Conservation (phyloP, 2,797 vertebrate genomes). For the Xiphophorus birchmanni region DNA sequence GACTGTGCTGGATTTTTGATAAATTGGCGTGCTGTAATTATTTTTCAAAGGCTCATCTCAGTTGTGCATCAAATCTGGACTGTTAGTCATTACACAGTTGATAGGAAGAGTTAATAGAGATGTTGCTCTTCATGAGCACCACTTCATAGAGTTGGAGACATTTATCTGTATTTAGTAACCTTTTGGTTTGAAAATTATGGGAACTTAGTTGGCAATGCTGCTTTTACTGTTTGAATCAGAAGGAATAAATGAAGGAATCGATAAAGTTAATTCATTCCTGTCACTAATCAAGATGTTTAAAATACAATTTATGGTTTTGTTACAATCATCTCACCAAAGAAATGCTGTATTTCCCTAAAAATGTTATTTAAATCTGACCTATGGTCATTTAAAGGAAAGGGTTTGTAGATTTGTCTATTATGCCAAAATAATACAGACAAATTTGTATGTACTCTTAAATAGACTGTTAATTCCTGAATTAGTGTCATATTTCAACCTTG, state of each 20-base stretch:
- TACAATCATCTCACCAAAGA: background rate
- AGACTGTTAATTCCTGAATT: background rate
- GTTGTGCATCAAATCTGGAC: constrained; percentile 8
- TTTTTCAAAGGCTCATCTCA: constrained; percentile 11
- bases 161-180: background rate
- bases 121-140: background rate
- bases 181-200: background rate
- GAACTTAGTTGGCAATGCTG: background rate
- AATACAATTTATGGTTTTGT: background rate
- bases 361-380: background rate
- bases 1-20: constrained; percentile 4
- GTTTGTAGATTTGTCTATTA: background rate
- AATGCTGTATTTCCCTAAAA: background rate
- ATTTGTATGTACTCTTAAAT: background rate
- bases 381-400: background rate
- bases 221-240: background rate
- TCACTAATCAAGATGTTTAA: background rate
- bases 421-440: background rate
- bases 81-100: constrained; percentile 11
- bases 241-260: background rate
- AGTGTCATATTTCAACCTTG: background rate
- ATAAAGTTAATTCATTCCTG: background rate
- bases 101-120: background rate
- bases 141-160: background rate
- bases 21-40: background rate